phyloP scores from a whole-genome alignment of 1,140 invertebrate species.

The Orius insidiosus region DNA sequence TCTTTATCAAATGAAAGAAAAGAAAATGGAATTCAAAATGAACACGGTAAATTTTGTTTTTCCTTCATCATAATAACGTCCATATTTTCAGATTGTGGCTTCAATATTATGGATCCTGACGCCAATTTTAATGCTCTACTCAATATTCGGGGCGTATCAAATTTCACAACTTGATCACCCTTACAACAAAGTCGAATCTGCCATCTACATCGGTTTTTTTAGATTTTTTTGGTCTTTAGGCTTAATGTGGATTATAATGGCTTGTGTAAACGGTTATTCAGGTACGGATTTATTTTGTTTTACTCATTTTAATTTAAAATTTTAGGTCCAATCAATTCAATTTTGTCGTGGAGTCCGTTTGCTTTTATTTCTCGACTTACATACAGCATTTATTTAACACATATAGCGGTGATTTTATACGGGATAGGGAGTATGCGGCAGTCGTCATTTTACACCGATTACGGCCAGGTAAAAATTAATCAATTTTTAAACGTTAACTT shows the following conservation, averaged over 20 bases:
- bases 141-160: constrained; percentile 14
- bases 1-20: constrained; percentile 20
- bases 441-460: constrained; percentile 12
- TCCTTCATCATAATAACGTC: too few species aligned
- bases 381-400: constrained; percentile 38
- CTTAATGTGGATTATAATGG: constrained; percentile 33
- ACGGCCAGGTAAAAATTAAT: constrained; percentile 14
- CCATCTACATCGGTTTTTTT: constrained; percentile 37
- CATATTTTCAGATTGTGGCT: constrained; percentile 8
- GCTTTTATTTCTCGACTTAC: constrained; percentile 35
- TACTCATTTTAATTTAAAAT: constrained; percentile 6
- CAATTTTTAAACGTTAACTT: not conserved
- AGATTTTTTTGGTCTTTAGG: constrained; percentile 35
- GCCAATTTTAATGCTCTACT: constrained; percentile 1
- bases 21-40: constrained; percentile 7
- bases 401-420: constrained; percentile 21
- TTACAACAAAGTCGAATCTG: constrained; percentile 22
- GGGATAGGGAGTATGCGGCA: constrained; percentile 11
- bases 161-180: constrained; percentile 12
- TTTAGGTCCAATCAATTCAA: constrained; percentile 30
- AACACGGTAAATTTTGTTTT: too few species aligned
- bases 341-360: constrained; percentile 35
- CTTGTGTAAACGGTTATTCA: constrained; percentile 30
- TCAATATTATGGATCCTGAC: constrained; percentile 11
- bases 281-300: constrained; percentile 10